Conservation (phyloP, 1,140 invertebrate genomes). For the Protaetia brevitarsis region DNA sequence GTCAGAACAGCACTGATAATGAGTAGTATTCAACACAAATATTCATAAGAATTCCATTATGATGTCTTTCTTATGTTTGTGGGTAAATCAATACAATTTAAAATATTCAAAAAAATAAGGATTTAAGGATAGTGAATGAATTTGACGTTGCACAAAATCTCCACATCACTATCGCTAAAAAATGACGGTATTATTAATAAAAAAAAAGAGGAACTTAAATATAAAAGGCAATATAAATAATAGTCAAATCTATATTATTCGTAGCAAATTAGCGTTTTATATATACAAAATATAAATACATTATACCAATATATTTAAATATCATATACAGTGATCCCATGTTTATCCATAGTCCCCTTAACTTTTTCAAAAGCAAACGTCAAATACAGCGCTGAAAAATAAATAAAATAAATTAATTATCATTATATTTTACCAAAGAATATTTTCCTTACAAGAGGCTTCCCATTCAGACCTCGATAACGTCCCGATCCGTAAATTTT, state of each 20-base stretch:
- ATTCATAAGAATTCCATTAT: too few relatives aligned
- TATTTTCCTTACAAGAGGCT: slow-evolving; percentile 69
- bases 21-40: too few relatives aligned
- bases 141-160: too few relatives aligned
- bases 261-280: slow-evolving; percentile 1
- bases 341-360: slow-evolving; percentile 60
- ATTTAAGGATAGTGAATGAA: too few relatives aligned
- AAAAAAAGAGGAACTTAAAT: too few relatives aligned
- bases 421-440: neutral
- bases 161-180: too few relatives aligned
- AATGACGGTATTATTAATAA: too few relatives aligned
- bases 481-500: slow-evolving; percentile 65
- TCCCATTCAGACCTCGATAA: slow-evolving; percentile 92
- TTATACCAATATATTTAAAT: slow-evolving; percentile 25
- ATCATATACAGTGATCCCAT: slow-evolving; percentile 59
- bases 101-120: too few relatives aligned
- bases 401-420: slow-evolving; percentile 26
- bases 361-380: slow-evolving; percentile 83
- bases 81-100: too few relatives aligned
- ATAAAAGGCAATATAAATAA: too few relatives aligned
- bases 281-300: slow-evolving; percentile 1
- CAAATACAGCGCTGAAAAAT: slow-evolving; percentile 78
- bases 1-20: too few relatives aligned
- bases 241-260: neutral
- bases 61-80: too few relatives aligned